Conservation (phyloP, 2,797 vertebrate genomes). For the Octomys mimax region DNA sequence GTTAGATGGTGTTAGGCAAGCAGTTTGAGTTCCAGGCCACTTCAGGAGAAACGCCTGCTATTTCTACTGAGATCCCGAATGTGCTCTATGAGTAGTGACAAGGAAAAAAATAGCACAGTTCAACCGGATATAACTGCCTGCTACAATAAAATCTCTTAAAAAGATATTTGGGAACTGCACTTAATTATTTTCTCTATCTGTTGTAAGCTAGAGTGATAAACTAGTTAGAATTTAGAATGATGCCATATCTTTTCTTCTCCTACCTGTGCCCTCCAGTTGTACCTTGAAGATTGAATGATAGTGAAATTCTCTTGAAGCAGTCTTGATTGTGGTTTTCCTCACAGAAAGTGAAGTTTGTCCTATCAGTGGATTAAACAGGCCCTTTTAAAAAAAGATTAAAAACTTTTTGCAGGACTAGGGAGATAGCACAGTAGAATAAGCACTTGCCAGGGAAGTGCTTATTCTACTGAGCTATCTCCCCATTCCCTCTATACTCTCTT, state of each 20-base stretch:
- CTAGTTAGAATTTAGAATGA: constrained; percentile 83
- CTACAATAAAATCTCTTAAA: background rate
- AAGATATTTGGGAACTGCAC: constrained; percentile 77
- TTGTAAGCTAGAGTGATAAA: constrained; percentile 85
- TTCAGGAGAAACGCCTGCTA: background rate
- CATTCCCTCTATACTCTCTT: too few relatives aligned
- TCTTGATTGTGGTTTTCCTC: too few relatives aligned
- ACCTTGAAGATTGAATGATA: constrained; percentile 78
- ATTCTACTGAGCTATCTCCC: too few relatives aligned
- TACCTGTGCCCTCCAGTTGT: constrained; percentile 67
- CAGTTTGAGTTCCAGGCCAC: background rate
- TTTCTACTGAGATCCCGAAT: background rate
- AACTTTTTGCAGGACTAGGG: too few relatives aligned
- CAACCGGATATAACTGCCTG: background rate
- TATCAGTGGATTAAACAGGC: too few relatives aligned
- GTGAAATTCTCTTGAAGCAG: too few relatives aligned
- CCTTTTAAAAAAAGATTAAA: too few relatives aligned
- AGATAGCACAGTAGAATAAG: too few relatives aligned
- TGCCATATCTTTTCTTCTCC: constrained; percentile 76
- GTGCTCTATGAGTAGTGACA: background rate
- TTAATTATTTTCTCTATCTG: constrained; percentile 83
- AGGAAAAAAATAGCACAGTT: background rate
- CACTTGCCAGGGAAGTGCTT: too few relatives aligned
- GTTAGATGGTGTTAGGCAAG: background rate
- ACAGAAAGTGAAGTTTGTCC: too few relatives aligned